These are phyloP conservation scores for Xestia sexstrigata DNA, from an alignment of 2,888 invertebrate genomes.

Conservation along the genomic window DNA sequence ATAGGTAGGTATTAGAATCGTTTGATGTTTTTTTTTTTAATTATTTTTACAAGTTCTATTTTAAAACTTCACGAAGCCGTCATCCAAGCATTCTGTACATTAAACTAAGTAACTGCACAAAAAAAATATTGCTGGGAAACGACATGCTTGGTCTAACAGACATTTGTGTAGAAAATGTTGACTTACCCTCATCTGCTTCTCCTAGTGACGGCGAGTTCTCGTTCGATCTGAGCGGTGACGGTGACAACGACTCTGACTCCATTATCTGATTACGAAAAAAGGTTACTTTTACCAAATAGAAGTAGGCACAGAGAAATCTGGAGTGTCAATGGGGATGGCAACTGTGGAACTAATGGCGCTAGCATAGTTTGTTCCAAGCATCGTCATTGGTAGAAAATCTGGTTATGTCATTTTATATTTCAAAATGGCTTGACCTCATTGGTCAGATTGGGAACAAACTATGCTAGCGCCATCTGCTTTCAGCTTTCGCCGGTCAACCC, in stretches of 20 bases:
- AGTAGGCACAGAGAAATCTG: background rate
- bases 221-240: constrained; percentile 84
- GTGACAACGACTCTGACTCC: constrained; percentile 85
- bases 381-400: no score
- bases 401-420: no score
- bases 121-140: background rate
- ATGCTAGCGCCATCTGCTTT: no score
- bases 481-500: no score
- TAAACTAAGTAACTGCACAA: background rate
- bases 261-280: constrained; percentile 70
- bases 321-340: background rate
- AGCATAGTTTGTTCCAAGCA: no score
- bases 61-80: background rate
- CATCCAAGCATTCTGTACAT: background rate
- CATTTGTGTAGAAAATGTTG: background rate
- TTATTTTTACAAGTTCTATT: background rate
- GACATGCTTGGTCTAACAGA: background rate
- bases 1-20: no score
- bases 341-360: no score
- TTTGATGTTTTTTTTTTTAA: background rate
- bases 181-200: constrained; percentile 86
- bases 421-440: no score
- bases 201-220: constrained; percentile 87
- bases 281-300: background rate
- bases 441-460: no score